A percentile compares a stretch with the other conserved stretches of the same genome.
These are phyloP conservation scores for Acrobasis suavella DNA, from an alignment of 2,888 invertebrate species.

Conservation along the genomic window DNA sequence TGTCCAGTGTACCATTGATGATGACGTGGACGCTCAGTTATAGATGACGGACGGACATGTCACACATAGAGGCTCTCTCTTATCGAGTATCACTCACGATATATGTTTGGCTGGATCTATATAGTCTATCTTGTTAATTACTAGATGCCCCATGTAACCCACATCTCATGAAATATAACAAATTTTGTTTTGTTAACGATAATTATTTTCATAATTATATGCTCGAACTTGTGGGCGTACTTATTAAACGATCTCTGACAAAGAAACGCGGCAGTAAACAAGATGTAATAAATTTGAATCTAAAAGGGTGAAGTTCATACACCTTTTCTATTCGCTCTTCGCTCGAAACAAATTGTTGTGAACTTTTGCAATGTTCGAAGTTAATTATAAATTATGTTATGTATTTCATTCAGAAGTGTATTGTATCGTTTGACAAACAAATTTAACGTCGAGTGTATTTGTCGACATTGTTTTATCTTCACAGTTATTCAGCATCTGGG, in stretches of 20 bases:
- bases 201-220: slow-evolving; percentile 5
- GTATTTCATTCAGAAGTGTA: slow-evolving; percentile 33
- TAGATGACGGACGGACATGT: too few species aligned
- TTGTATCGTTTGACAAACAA: slow-evolving; percentile 26
- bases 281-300: slow-evolving; percentile 14
- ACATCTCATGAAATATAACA: background rate
- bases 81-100: too few species aligned
- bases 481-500: too few species aligned
- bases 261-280: slow-evolving; percentile 13
- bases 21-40: too few species aligned
- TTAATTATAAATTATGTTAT: slow-evolving; percentile 48
- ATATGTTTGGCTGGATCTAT: too few species aligned
- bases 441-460: background rate
- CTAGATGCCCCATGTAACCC: background rate
- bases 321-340: slow-evolving; percentile 27
- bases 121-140: too few species aligned
- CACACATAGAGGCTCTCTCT: too few species aligned
- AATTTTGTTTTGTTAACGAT: slow-evolving; percentile 9
- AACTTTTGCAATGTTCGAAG: slow-evolving; percentile 36
- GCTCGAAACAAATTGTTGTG: slow-evolving; percentile 35
- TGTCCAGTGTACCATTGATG: too few species aligned
- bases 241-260: slow-evolving; percentile 12
- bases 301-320: slow-evolving; percentile 28
- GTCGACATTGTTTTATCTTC: background rate
- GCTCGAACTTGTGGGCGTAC: slow-evolving; percentile 6